Conservation (phyloP, 2,797 vertebrate species). For the Bovichtus variegatus region DNA sequence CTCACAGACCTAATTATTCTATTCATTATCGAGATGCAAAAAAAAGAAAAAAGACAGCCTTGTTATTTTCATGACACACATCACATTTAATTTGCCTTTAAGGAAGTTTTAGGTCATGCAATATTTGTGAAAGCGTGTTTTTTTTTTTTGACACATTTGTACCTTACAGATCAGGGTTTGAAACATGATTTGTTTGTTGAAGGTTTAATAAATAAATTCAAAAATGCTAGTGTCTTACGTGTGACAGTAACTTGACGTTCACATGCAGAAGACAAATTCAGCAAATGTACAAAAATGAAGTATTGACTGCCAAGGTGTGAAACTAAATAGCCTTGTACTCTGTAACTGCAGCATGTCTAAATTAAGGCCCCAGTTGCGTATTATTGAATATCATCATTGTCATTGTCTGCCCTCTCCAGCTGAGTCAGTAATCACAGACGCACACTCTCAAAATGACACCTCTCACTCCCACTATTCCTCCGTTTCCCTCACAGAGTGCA, state of each 20-base stretch:
- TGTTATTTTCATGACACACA: constrained; percentile 58
- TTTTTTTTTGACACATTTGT: background rate
- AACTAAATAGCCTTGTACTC: constrained; percentile 12
- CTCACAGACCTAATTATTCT: constrained; percentile 76
- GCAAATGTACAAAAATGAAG: background rate
- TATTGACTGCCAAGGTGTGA: background rate
- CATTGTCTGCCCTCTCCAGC: constrained; percentile 60
- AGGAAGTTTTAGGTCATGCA: constrained; percentile 32
- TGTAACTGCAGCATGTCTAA: constrained; percentile 44
- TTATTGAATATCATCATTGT: constrained; percentile 55
- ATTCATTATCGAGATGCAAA: constrained; percentile 62
- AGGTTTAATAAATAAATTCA: background rate
- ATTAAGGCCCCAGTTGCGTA: constrained; percentile 35
- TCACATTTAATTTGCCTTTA: constrained; percentile 47
- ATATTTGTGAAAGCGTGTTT: constrained; percentile 3
- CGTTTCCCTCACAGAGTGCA: no score
- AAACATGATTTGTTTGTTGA: background rate
- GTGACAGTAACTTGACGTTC: background rate
- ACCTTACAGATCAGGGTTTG: background rate
- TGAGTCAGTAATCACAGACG: constrained; percentile 39
- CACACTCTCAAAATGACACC: background rate
- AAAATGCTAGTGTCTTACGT: background rate
- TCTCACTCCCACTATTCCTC: no score
- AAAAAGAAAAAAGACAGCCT: constrained; percentile 6
- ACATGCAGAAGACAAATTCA: background rate